phyloP scores from a whole-genome alignment of 2,113 vertebrate genomes.

The Neogale vison region DNA sequence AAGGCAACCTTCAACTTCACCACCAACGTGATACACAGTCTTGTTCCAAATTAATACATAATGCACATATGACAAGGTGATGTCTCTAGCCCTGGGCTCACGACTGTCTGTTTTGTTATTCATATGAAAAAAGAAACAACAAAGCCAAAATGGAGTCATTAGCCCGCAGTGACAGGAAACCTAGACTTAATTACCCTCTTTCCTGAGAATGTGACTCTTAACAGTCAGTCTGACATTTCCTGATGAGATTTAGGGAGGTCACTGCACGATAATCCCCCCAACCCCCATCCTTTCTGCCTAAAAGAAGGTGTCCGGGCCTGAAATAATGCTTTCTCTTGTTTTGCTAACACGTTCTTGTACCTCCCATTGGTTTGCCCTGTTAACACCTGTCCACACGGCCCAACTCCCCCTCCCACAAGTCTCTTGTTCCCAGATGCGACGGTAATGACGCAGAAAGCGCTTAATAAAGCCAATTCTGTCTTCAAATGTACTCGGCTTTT shows the following conservation, averaged over 20 bases:
- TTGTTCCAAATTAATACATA: not conserved
- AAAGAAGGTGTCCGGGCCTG: not conserved
- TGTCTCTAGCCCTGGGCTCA: not conserved
- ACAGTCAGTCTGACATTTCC: not conserved
- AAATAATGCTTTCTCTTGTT: not conserved
- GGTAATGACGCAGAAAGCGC: not conserved
- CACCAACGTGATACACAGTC: accelerated
- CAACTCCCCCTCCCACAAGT: not conserved
- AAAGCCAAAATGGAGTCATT: not conserved
- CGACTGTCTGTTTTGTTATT: not conserved
- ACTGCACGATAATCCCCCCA: not conserved
- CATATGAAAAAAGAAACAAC: not conserved
- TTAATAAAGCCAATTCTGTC: not conserved
- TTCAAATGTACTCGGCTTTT: not conserved
- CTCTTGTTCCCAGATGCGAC: not conserved
- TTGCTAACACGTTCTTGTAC: not conserved
- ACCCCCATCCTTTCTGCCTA: not conserved
- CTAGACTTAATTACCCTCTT: not conserved
- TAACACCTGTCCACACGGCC: not conserved
- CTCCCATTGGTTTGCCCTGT: not conserved
- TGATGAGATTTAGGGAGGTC: not conserved
- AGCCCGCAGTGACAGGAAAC: not conserved
- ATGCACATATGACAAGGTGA: not conserved
- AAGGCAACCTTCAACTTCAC: not conserved
- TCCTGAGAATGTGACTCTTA: not conserved